phyloP scores from a whole-genome alignment of 2,888 invertebrate genomes.

The Phania funesta region DNA sequence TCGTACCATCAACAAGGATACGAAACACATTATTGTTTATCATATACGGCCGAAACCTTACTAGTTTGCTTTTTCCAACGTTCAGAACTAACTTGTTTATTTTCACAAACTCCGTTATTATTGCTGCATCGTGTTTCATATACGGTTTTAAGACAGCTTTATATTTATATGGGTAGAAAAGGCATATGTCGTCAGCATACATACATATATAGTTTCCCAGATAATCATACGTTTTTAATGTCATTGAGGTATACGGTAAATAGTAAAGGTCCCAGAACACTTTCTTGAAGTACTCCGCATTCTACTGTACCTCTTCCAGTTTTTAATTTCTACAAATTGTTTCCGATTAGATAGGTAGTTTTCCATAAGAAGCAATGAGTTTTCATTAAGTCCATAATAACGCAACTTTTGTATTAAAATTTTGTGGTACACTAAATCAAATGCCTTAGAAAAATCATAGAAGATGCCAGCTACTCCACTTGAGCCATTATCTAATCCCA shows the following conservation, averaged over 20 bases:
- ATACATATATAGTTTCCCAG: neutral
- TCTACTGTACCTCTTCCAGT: too few relatives aligned
- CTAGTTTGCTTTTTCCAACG: neutral
- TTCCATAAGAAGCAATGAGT: too few relatives aligned
- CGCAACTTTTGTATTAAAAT: too few relatives aligned
- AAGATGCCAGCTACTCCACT: too few relatives aligned
- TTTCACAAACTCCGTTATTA: neutral
- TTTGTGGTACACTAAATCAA: too few relatives aligned
- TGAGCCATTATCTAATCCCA: too few relatives aligned
- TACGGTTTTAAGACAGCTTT: neutral
- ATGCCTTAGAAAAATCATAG: too few relatives aligned
- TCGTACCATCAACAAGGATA: too few relatives aligned
- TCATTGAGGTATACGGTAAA: neutral
- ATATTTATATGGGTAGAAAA: neutral
- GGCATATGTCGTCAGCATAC: neutral
- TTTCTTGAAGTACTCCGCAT: neutral
- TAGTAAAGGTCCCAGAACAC: neutral
- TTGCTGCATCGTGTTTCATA: neutral
- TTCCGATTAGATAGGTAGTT: too few relatives aligned
- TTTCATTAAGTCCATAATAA: too few relatives aligned
- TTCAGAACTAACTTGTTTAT: neutral
- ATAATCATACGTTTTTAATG: neutral
- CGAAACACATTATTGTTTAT: too few relatives aligned
- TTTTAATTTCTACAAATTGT: too few relatives aligned
- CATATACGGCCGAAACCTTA: neutral